Conservation (phyloP, 2,888 invertebrate species). For the Anagyrus pseudococci region DNA sequence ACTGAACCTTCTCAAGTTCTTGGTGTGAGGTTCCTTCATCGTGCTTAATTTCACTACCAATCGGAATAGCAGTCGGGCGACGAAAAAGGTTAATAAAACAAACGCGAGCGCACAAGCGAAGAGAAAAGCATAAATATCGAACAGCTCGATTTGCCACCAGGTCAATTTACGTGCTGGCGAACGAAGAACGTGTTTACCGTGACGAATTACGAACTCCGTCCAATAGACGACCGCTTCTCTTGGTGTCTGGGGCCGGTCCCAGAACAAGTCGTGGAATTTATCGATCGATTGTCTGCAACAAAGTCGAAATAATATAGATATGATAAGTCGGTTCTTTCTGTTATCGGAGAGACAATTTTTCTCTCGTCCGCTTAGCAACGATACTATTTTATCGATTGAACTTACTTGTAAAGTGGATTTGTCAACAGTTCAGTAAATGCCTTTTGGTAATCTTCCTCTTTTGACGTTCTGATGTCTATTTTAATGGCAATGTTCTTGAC, state of each 20-base stretch:
- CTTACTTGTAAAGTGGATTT: conserved; percentile 35
- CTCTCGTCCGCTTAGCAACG: background rate
- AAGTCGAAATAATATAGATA: too few species aligned
- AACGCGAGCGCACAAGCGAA: conserved; percentile 38
- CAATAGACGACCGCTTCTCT: conserved; percentile 70
- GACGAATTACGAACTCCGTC: conserved; percentile 70
- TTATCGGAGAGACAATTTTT: background rate
- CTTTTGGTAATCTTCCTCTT: conserved; percentile 39
- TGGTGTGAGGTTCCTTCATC: too few species aligned
- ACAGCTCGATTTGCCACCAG: conserved; percentile 59
- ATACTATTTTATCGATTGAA: background rate
- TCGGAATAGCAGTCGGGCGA: too few species aligned
- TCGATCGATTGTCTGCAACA: background rate
- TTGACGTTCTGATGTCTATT: conserved; percentile 37
- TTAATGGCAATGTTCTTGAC: conserved; percentile 41
- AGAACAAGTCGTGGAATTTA: conserved; percentile 6
- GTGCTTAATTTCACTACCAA: too few species aligned
- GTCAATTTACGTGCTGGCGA: conserved; percentile 59
- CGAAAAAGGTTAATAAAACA: background rate
- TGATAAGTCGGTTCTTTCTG: background rate
- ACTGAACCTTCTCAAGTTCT: too few species aligned
- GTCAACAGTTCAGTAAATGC: conserved; percentile 43
- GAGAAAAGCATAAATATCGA: conserved; percentile 65
- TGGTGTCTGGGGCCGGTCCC: conserved; percentile 16
- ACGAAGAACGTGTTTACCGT: conserved; percentile 60